Base-by-base conservation (phyloP, 2,888 invertebrate genomes). In the Melinopterus prodromus region DNA sequence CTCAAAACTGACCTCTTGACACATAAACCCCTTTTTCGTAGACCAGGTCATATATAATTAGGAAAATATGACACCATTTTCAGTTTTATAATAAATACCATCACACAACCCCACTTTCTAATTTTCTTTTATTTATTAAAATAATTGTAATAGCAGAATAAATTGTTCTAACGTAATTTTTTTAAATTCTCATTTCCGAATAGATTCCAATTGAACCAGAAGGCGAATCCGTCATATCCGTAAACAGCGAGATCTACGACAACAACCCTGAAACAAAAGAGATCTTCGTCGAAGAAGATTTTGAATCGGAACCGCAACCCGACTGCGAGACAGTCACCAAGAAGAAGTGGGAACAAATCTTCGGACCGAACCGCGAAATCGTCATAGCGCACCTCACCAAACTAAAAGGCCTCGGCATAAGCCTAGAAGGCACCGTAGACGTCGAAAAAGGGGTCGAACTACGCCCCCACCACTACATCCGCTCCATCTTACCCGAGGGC, bases 391-490 rank as follows among this genome's bases (percentile, higher is more conserved):
- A 98, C 90, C 91, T 99, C 84, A 95, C 94, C 86, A 98, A 98
- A 91, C 94, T 98, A 86, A 95, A 95, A 86, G 99, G 98, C 77
- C 92, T 99, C 83, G 99, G 99, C 6, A 98, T 99, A 86, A 99
- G 98, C 89, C 92, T 99, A 83, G 99, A 99, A 90, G 99, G 99
- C 53, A 99, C 99, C 0, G 99, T 99, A 14, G 99, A 99, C 88
- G 98, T 99, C 35, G 99, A 99, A 90, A 96, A 97, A 85, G 99
- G 99, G 2, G 93, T 96, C 84, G 99, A 99, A 91, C 94, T 98
- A 70, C 93, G 98, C 84, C 99, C 99, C n/a, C 99, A 99, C 90
- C 99, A 99, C 90, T 99, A 98, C 88, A 99, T 99, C 86, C 93
- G 99, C 84, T 97, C 98, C 53, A 98, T 99, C 84, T 92, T 99